Evolutionary conservation across 2,113 vertebrate genomes (phyloP), one percentile per base, ranked within the genome.

Genomic region (Gasterosteus nipponicus): DNA sequence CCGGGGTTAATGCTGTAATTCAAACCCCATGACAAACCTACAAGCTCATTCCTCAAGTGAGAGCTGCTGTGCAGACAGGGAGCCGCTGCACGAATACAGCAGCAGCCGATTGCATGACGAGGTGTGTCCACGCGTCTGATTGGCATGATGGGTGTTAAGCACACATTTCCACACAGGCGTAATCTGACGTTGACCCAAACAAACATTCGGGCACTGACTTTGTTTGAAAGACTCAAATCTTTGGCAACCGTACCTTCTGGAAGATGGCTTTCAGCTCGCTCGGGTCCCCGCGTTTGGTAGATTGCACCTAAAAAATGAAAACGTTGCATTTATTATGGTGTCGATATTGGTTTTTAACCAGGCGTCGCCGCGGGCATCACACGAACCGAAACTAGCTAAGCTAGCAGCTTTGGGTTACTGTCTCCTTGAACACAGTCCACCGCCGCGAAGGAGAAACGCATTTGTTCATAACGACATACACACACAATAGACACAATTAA

Each of bases 201-300:
- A 33, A 35, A 49, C 35, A 65, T 22, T 19, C 12, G 4, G 22
- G 57, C 3, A 22, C 2, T 42, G 33, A 19, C 46, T 44, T 35
- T 33, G 29, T 19, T 3, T 26, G 22, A 26, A 22, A 8, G 39
- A 1, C 33, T 10, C 16, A 66, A 44, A 46, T 15, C 12, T 11
- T 15, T n/a, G 39, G 10, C 65, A 18, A 10, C 2, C 89, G 96
- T 95, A 99, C 98, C 97, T 97, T 95, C 69, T 97, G 95, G 89
- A 99, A 99, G 91, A 99, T 95, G 79, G 57, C 88, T 82, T 97
- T 96, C 39, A 99, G 94, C 80, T 99, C 97, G 77, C 70, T 94
- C 5, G 97, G 96, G 89, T 99, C 98, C 59, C 96, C 98, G 73
- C 98, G 93, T 94, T 95, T 98, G 81, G 96, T 97, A 56, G 93